Evolutionary conservation across 2,113 vertebrate species (phyloP), one percentile per base, ranked within the genome.

Genomic region (Choloepus hoffmanni): DNA sequence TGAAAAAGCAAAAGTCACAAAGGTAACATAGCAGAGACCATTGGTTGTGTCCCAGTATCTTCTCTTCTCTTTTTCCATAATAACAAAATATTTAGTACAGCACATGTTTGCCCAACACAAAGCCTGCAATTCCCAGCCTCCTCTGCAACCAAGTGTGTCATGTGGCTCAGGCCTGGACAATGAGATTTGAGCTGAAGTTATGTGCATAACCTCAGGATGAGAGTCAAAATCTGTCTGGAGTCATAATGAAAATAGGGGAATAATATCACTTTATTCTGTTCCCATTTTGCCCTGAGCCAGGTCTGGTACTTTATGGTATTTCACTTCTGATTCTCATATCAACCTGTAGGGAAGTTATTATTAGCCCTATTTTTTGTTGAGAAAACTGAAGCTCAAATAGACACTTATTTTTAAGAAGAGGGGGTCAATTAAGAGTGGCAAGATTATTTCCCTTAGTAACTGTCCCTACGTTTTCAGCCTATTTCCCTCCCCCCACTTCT

Each of bases 141-240:
- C 60, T 84, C 82, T 65, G 48, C 24, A 88, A 36, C 28, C 58
- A 77, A 26, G 28, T 30, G n/a, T 23, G 24, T 30, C 18, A 67
- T 73, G n/a, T 68, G 81, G 63, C 84, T 90, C 36, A 21, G 36
- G 53, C 53, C 77, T 67, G 23, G 50, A 94, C 81, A 90, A 79
- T 19, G 65, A 65, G 90, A 81, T 24, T 63, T 4, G 21, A 67
- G 63, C 58, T 74, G 63, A 88, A 23, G 4, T 48, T 82, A 77
- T 10, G 1, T 73, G 7, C 24, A 0, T 43, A 63, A 55, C 28
- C 12, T 85, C 33, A 72, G 12, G 13, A 16, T 73, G 24, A 89
- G 28, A 73, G 14, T 45, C 58, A 70, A 45, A 73, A 26, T 23
- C 11, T 67, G 12, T 92, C 33, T 67, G 40, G 13, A 63, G 53